Base-by-base conservation (phyloP, 2,797 vertebrate species). In the Acrossocheilus fasciatus region DNA sequence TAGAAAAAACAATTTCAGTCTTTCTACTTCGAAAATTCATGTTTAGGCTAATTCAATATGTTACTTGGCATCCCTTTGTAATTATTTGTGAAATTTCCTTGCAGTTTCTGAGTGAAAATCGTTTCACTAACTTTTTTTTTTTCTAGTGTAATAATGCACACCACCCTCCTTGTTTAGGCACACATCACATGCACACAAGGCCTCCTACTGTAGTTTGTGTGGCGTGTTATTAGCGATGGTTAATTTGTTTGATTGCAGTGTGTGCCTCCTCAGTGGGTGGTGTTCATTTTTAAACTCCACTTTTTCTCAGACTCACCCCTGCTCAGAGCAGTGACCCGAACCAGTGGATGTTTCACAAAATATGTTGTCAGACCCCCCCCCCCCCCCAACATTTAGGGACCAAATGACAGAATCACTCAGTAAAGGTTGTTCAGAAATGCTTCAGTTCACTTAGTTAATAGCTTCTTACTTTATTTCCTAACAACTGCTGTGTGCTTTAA, bases 231-330 rank as follows among this genome's bases (percentile, higher is more conserved):
- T 78, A 59, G 30, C 18, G 34, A 8, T 26, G 50, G 30, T 70
- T 70, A 82, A 76, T 62, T 26, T 64, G 45, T 84, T 52, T 69
- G 39, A 62, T 85, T 82, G 70, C 69, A 41, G n/a, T 20, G 34
- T 87, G 47, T 83, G 66, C 41, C 10, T 45, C 17, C 36, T 30
- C 10, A 7, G 50, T 50, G 66, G 68, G 14, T 50, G 41, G 15
- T 34, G 23, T 86, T 80, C 45, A 81, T 59, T 52, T 77, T 26
- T 62, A 41, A 34, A 52, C 50, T 9, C 3, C 54, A 59, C 59
- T 39, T 64, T 57, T 47, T 23, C 30, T 68, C 18, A 50, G 7
- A 73, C 69, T 20, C 5, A 17, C 36, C 52, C 34, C 23, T 83
- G 47, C n/a, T 59, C 15, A 34, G 69, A 73, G 17, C 52, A 7